Conservation (phyloP, 2,888 invertebrate genomes). For the Acanthoscelides obtectus region DNA sequence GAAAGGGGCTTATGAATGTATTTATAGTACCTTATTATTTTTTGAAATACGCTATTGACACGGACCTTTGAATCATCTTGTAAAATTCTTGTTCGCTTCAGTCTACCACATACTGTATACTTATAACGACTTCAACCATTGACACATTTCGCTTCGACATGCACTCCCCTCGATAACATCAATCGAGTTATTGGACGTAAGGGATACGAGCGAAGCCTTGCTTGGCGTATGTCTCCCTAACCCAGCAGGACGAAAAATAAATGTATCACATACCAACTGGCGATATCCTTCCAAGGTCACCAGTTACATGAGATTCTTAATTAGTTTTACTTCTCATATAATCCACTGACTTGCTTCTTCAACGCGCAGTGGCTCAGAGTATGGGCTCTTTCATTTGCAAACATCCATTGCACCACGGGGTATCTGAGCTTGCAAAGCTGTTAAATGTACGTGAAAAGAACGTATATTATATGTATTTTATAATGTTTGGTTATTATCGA, state of each 20-base stretch:
- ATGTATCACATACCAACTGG: not conserved
- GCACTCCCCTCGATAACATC: not conserved
- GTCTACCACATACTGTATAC: no score
- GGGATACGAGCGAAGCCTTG: not conserved
- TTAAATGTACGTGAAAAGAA: not conserved
- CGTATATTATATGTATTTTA: not conserved
- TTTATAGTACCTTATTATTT: no score
- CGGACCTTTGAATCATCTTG: no score
- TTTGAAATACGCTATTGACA: no score
- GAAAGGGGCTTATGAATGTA: no score
- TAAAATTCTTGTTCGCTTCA: no score
- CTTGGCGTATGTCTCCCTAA: no score
- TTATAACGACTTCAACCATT: no score
- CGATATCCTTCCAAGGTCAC: not conserved
- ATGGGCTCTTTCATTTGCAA: not conserved
- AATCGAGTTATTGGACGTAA: not conserved
- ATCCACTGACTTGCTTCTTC: not conserved
- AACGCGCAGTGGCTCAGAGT: not conserved
- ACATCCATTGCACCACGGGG: not conserved
- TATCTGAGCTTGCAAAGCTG: not conserved
- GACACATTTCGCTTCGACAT: not conserved
- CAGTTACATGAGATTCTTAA: not conserved
- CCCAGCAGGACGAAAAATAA: not conserved
- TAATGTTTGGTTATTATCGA: not conserved
- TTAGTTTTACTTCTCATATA: not conserved